These are phyloP conservation scores for Branchipolynoe longqiensis DNA, from an alignment of 2,888 invertebrate species.

Conservation along the genomic window DNA sequence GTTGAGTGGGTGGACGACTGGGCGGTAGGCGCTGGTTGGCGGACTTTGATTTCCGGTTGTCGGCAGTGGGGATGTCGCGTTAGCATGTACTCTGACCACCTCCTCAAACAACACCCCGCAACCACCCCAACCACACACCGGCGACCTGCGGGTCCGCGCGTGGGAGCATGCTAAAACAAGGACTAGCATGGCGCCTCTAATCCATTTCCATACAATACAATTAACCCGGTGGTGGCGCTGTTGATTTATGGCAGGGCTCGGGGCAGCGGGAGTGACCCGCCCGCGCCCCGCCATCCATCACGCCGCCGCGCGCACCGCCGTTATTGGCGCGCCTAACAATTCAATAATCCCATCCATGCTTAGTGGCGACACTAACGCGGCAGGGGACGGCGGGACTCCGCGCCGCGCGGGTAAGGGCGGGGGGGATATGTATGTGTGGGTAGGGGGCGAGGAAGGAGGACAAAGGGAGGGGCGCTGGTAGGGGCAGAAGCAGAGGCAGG, in stretches of 20 bases:
- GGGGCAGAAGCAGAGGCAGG: not conserved
- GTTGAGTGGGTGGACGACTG: not conserved
- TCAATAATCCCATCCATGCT: slow-evolving; percentile 46
- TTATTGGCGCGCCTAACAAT: slow-evolving; percentile 45
- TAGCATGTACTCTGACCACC: no score
- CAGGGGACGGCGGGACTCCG: not conserved
- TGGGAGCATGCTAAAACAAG: slow-evolving; percentile 11
- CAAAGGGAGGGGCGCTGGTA: not conserved
- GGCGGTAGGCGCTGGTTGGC: not conserved
- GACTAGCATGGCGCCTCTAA: slow-evolving; percentile 21
- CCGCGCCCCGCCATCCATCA: not conserved
- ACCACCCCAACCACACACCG: not conserved
- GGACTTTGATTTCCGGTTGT: no score
- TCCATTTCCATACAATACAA: slow-evolving; percentile 13
- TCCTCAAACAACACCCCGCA: not conserved
- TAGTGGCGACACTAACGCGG: not conserved
- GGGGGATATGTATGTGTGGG: not conserved
- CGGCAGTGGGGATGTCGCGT: no score
- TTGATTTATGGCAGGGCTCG: not conserved
- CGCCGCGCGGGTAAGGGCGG: not conserved
- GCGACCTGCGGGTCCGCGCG: not conserved
- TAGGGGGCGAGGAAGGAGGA: not conserved
- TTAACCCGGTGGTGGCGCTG: not conserved
- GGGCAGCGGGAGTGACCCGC: not conserved
- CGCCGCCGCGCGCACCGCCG: not conserved